Conservation (phyloP, 2,797 vertebrate genomes). For the Naso thynnoides region DNA sequence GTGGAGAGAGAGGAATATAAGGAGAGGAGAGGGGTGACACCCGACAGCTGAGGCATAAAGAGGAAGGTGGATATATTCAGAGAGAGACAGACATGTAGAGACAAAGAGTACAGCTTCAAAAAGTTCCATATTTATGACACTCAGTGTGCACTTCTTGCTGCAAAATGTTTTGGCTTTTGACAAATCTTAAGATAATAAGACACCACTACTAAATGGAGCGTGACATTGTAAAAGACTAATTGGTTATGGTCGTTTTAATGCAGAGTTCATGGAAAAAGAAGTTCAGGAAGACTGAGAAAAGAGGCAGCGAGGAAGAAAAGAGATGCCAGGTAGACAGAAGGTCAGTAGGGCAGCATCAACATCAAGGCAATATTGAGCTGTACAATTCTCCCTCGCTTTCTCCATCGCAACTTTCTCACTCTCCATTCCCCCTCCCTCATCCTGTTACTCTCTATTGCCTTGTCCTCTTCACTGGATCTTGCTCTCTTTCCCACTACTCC, state of each 20-base stretch:
- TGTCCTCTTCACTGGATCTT: conserved; percentile 55
- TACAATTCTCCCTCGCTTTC: conserved; percentile 43
- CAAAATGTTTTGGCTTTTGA: conserved; percentile 7
- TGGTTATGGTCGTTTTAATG: conserved; percentile 26
- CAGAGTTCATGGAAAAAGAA: conserved; percentile 12
- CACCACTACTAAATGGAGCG: conserved; percentile 31
- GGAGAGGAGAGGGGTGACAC: conserved; percentile 36
- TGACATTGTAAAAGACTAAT: conserved; percentile 31
- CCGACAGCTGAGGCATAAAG: conserved; percentile 32
- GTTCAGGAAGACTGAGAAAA: conserved; percentile 36
- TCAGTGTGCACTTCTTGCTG: neutral
- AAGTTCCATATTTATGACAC: conserved; percentile 25
- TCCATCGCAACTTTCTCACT: conserved; percentile 46
- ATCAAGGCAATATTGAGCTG: conserved; percentile 61
- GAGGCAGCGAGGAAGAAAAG: conserved; percentile 24
- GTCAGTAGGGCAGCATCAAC: conserved; percentile 55
- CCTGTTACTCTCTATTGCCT: conserved; percentile 62
- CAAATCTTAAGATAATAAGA: conserved; percentile 34
- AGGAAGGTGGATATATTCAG: conserved; percentile 46
- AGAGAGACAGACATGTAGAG: conserved; percentile 17
- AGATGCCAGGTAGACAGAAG: conserved; percentile 49
- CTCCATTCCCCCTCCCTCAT: conserved; percentile 48
- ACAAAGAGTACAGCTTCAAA: neutral
- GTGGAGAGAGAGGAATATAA: conserved; percentile 52
- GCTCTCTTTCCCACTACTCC: conserved; percentile 55